Conservation (phyloP, 2,888 invertebrate genomes). For the Nipponacmea schrenckii region DNA sequence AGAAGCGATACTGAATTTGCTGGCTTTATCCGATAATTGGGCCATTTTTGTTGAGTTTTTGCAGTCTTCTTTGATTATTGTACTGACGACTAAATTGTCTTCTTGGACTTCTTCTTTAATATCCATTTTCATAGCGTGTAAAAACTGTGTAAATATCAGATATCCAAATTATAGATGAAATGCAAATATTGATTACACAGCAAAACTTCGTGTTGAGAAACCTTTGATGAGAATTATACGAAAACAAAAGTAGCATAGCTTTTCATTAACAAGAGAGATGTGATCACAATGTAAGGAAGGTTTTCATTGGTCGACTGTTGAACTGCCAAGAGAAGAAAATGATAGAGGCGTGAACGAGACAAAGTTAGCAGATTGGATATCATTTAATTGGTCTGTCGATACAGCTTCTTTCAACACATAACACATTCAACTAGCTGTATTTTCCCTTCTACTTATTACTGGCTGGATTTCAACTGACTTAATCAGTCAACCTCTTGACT, state of each 20-base stretch:
- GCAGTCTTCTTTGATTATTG: not conserved
- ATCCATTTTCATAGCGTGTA: not conserved
- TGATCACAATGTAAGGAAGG: not conserved
- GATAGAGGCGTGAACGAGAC: constrained; percentile 17
- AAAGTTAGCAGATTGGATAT: constrained; percentile 19
- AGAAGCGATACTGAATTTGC: constrained; percentile 19
- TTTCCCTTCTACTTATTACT: constrained; percentile 1
- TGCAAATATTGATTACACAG: too few species aligned
- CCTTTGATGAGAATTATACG: not conserved
- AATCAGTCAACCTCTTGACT: not conserved
- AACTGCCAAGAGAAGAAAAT: constrained; percentile 5
- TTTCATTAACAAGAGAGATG: not conserved
- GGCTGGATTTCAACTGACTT: constrained; percentile 6
- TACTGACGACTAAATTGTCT: not conserved
- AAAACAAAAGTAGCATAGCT: not conserved
- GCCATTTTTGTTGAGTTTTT: constrained; percentile 5
- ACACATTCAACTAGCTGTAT: constrained; percentile 14
- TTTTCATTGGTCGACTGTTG: constrained; percentile 7
- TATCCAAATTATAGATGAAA: too few species aligned
- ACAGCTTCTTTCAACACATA: constrained; percentile 27
- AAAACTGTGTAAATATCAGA: too few species aligned
- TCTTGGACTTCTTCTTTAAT: constrained; percentile 9
- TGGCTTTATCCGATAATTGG: constrained; percentile 12
- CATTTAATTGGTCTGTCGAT: constrained; percentile 26
- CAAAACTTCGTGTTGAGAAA: not conserved